phyloP scores from a whole-genome alignment of 2,797 vertebrate species.

The Chrysocyon brachyurus region DNA sequence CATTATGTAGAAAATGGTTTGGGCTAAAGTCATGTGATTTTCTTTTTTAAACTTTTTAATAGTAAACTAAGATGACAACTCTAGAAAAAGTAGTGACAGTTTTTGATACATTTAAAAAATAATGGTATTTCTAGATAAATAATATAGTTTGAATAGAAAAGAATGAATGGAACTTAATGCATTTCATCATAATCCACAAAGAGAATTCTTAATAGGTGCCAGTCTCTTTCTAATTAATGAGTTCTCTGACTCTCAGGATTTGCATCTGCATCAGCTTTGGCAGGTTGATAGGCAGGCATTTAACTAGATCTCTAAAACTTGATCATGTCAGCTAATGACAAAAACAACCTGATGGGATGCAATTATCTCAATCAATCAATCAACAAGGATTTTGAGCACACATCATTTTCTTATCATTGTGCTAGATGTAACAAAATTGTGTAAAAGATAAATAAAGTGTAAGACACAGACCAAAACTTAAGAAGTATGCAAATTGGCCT shows the following conservation, averaged over 20 bases:
- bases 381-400: conserved; percentile 31
- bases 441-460: neutral
- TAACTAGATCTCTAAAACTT: conserved; percentile 33
- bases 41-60: neutral
- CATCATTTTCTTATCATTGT: neutral
- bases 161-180: conserved; percentile 37
- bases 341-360: conserved; percentile 40
- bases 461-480: neutral
- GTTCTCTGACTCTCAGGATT: neutral
- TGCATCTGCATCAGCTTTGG: neutral
- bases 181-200: conserved; percentile 51
- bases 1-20: neutral
- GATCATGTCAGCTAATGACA: conserved; percentile 57
- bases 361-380: conserved; percentile 76
- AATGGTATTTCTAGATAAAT: conserved; percentile 50
- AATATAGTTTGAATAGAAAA: conserved; percentile 54
- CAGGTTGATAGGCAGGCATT: conserved; percentile 3
- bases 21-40: neutral
- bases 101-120: conserved; percentile 49
- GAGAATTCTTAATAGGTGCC: neutral
- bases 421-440: neutral
- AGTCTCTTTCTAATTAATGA: neutral
- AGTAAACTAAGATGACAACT: conserved; percentile 47
- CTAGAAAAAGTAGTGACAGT: conserved; percentile 41
- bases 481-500: neutral